Evolutionary conservation across 2,113 vertebrate genomes (phyloP), one percentile per base, ranked within the genome.

Genomic region (Embiotoca jacksoni): DNA sequence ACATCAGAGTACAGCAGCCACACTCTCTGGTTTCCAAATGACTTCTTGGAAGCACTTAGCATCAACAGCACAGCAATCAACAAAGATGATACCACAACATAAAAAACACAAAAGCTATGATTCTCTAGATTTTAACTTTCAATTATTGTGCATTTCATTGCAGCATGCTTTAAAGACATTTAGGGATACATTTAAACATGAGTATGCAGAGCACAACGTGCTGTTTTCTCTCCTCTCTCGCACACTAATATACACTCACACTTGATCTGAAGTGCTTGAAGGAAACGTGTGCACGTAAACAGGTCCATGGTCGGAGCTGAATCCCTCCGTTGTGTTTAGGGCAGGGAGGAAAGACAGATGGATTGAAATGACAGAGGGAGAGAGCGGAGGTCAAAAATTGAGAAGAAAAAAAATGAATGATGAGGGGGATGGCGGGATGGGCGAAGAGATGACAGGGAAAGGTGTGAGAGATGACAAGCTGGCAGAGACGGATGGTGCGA

Each of bases 291-390:
- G 66, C 72, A 33, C 23, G 80, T 82, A 88, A 84, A 84, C 80
- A 85, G 84, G 78, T 39, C 81, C 75, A 63, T 78, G 85, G 75
- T 65, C 44, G 86, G 86, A 85, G 83, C 50, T 75, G 53, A 53
- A 70, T 79, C 68, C 47, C 47, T 72, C 71, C 0, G 33, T 56
- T 23, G 74, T 68, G 72, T 44, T 0, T 53, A 32, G 64, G 31
- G 64, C 69, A 44, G 71, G 54, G 61, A 49, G 63, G 36, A 11
- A 31, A n/a, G 58, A 68, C 53, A 68, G 65, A 87, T 64, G 69
- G 31, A 74, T 80, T 9, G 60, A 53, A 77, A 41, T 39, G 55
- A 69, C 54, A 67, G 61, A 56, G 46, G 37, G 52, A 63, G 62
- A 68, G 55, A 74, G 53, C 1, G n/a, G 35, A 16, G 5, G 68